Conservation (phyloP, 2,888 invertebrate genomes). For the Melieria picta region DNA sequence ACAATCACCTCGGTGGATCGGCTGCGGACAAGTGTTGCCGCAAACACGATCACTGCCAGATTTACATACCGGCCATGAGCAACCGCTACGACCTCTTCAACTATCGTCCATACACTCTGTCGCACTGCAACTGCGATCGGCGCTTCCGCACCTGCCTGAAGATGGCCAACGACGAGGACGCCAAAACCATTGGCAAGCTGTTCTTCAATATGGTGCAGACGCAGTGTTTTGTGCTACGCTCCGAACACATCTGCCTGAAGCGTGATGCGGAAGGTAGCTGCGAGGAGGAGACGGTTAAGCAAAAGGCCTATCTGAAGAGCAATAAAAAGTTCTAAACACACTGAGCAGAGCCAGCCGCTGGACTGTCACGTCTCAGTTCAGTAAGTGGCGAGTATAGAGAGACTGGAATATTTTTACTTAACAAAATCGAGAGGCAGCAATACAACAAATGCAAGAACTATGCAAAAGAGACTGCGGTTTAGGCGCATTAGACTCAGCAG, state of each 20-base stretch:
- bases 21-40: conserved; percentile 90
- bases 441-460: no score
- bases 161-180: conserved; percentile 84
- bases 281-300: conserved; percentile 72
- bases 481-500: no score
- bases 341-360: no score
- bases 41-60: conserved; percentile 87
- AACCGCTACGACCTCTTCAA: conserved; percentile 88
- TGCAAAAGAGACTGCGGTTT: no score
- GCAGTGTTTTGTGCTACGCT: conserved; percentile 88
- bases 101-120: conserved; percentile 88
- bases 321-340: conserved; percentile 68
- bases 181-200: conserved; percentile 89
- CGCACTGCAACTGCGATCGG: conserved; percentile 90
- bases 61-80: conserved; percentile 85
- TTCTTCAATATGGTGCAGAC: conserved; percentile 97
- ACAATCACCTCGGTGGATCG: conserved; percentile 85
- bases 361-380: no score
- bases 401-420: no score
- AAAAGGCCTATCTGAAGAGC: conserved; percentile 79
- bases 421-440: no score
- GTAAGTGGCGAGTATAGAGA: no score
- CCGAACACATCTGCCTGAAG: conserved; percentile 79
- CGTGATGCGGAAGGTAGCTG: conserved; percentile 87
- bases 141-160: conserved; percentile 94